Base-by-base conservation (phyloP, 2,888 invertebrate genomes). In the Drosophila falleni region DNA sequence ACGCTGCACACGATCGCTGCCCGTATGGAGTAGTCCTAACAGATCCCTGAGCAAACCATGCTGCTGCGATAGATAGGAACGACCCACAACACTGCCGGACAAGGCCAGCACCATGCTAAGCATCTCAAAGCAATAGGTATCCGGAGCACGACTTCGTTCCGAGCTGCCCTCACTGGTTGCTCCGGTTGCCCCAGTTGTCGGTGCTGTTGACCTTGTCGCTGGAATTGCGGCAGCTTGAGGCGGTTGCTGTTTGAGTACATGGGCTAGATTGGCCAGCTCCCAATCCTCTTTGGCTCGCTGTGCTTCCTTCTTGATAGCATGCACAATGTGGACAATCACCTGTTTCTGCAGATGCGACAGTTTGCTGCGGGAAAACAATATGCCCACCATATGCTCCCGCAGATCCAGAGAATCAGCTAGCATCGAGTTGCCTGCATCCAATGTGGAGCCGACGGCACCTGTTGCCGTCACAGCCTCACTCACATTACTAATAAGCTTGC, bases 51-150 rank as follows among this genome's bases (percentile, higher is more conserved):
- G 93, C 54, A 99, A 93, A 31, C 96, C 97, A 51, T 96, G 95
- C 87, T 98, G 98, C 90, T 98, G 97, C 0, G 98, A 97, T 13
- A 99, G 93, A 92, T 98, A 98, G 1, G 96, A 95, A 31, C 98
- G 94, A 0, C 98, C 98, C 0, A 98, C 97, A 0, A 96, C 95
- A 81, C 98, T 98, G 3, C 98, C 98, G 74, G 98, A 98, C 44
- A 99, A 93, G 0, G 99, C 98, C 82, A 98, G 92, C 23, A 95
- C 98, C 96, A 98, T 96, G 5, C 98, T 98, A 23, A 99, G 93
- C 97, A 99, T 97, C 94, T 99, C 98, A 91, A 98, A 99, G 93
- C 98, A 98, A 92, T 98, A 99, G n/a, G 97, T 97, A 92, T 99
- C 98, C 2, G 91, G 80, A 53, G 92, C 80, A 75, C 92, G 82